Evolutionary conservation across 2,888 invertebrate genomes (phyloP), one percentile per base, ranked within the genome.

Genomic region (Norana najaformis): DNA sequence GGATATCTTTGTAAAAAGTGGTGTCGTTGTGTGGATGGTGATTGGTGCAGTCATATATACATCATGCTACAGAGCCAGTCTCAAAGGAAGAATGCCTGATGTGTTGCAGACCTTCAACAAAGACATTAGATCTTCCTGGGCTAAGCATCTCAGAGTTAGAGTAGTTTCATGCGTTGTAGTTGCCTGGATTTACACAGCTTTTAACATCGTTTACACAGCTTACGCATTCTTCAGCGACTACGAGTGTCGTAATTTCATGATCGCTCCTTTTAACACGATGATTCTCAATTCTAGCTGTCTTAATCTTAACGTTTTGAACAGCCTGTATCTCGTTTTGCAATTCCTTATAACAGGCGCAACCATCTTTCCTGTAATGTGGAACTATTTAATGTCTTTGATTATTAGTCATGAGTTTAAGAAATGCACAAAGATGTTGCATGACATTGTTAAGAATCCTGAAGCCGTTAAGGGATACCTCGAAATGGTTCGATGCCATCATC

Each of bases 201-300:
- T 69, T 69, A n/a, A 30, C 69, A n/a, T 69, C 1, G n/a, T 69
- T n/a, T n/a, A 1, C 6, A 69, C 30, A 6, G 69, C n/a, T 69
- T 69, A 69, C 11, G n/a, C n/a, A 69, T n/a, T n/a, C 69, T 69
- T 69, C 30, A n/a, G 69, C n/a, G 69, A 69, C 3, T 30, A 30
- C n/a, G 69, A 11, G n/a, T 69, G 11, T 69, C 3, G 5, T 69
- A n/a, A 69, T 69, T n/a, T n/a, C 30, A 69, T 69, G 69, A 30
- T 69, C 69, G 69, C 69, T 69, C 69, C 69, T 69, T 69, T 69
- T n/a, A 69, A 69, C n/a, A 69, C 69, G 69, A 69, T 69, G 30
- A 69, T 69, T 69, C 69, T 69, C n/a, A 69, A 69, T 69, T 30
- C 69, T 30, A 69, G 11, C 69, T 8, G 30, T 69, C 69, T 69